A percentile compares a stretch with the other conserved stretches of the same genome.
Evolutionary conservation across 2,113 vertebrate genomes (phyloP).

Genomic region (Andinoacara biseriatus): DNA sequence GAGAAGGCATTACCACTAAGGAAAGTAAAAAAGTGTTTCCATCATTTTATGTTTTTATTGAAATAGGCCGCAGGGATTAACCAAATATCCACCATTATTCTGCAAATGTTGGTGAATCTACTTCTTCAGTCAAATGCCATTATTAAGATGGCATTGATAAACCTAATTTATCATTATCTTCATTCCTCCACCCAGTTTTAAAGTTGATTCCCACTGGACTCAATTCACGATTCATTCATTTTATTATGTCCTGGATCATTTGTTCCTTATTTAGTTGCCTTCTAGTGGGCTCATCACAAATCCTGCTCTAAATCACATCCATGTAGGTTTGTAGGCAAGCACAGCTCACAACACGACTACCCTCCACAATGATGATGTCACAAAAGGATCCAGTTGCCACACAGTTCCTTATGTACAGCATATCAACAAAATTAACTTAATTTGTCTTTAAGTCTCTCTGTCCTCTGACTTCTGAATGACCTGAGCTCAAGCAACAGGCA

Average conservation of each 20-base stretch:
- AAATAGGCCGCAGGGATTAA: background rate
- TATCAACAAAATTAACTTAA: too few species aligned
- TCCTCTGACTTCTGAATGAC: too few species aligned
- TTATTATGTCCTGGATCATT: background rate
- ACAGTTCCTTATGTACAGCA: too few species aligned
- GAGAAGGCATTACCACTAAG: background rate
- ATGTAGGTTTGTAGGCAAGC: too few species aligned
- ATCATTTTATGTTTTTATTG: background rate
- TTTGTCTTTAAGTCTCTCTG: too few species aligned
- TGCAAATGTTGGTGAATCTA: background rate
- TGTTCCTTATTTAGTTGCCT: background rate
- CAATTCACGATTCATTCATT: background rate
- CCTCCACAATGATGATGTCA: too few species aligned
- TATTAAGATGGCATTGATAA: background rate
- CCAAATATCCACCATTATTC: background rate
- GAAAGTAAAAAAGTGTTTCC: background rate
- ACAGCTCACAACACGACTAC: too few species aligned
- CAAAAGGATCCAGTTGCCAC: too few species aligned
- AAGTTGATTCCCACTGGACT: background rate
- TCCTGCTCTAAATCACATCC: too few species aligned
- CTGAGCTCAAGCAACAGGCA: too few species aligned
- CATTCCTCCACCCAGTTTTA: background rate
- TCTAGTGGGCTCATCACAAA: background rate
- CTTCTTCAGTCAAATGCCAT: background rate
- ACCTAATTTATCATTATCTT: background rate